phyloP scores from a whole-genome alignment of 2,113 vertebrate genomes.

The Tyrannus savana region DNA sequence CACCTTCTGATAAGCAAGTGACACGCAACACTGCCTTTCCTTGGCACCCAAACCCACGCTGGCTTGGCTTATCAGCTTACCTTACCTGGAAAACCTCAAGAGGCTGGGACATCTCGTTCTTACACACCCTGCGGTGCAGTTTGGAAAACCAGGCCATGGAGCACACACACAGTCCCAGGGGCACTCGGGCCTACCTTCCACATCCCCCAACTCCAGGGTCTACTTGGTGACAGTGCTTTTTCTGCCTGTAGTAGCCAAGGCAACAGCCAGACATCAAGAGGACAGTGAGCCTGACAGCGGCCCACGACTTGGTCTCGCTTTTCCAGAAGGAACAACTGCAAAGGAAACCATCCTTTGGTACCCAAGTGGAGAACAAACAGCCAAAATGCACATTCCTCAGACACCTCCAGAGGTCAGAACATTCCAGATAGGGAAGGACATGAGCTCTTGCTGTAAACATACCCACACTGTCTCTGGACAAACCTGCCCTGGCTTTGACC shows the following conservation, averaged over 20 bases:
- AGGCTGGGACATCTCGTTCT: not conserved
- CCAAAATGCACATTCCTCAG: not conserved
- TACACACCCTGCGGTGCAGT: not conserved
- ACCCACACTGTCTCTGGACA: not conserved
- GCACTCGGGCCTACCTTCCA: not conserved
- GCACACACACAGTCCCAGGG: not conserved
- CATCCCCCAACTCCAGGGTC: not conserved
- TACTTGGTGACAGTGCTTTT: not conserved
- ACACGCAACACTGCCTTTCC: not conserved
- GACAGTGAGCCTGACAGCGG: not conserved
- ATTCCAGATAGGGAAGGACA: not conserved
- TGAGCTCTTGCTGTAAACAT: not conserved
- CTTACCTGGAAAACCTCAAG: not conserved
- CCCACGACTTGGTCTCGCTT: not conserved
- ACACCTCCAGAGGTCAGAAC: not conserved
- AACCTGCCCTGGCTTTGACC: not conserved
- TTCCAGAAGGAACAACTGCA: not conserved
- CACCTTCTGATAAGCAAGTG: not conserved
- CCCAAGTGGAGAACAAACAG: not conserved
- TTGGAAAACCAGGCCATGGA: not conserved
- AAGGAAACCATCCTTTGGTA: not conserved
- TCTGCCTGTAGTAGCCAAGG: not conserved
- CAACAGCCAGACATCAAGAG: not conserved
- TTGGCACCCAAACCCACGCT: not conserved
- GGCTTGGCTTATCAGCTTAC: not conserved